Evolutionary conservation across 2,888 invertebrate genomes (phyloP), one percentile per base, ranked within the genome.

Genomic region (Altica lythri): DNA sequence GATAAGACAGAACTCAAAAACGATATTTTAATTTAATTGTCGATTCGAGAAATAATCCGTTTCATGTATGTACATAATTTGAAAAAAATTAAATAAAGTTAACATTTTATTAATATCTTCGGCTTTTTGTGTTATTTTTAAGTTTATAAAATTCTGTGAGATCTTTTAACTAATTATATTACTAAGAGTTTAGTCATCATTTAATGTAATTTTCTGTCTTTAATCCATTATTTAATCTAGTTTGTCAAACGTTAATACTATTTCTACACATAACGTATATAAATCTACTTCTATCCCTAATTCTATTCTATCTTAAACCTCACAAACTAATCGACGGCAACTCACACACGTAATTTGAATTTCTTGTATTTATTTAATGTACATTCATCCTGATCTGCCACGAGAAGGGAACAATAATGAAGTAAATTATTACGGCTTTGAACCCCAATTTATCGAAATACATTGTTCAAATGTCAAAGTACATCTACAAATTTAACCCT

Each of bases 351-450:
- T 48, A 51, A 57, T 57, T 57, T 19, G 19, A 54, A 37, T 57
- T 32, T 51, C 59, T 59, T 48, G 45, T 56, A 46, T 48, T 44
- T 47, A 35, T 37, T 51, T 45, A 32, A 13, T 29, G 38, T 19
- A 13, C 30, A 51, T 40, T 27, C 1, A 40, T 29, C 18, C 12
- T 8, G 16, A 37, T 55, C 25, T 34, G 25, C 12, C 19, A 13
- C 29, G 17, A 17, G 32, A 29, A 46, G 57, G 46, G 51, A 46
- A 44, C 51, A 44, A 53, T 57, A 54, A 57, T 51, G 48, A 57
- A 47, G 44, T 54, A 30, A 54, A 57, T 57, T 57, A 57, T 57
- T 54, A 44, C 54, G 13, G 50, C 53, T 57, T 54, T 51, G 55
- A 38, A 52, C 52, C 57, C 57, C 45, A 52, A 58, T 58, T 49